phyloP scores from a whole-genome alignment of 2,888 invertebrate species.

The Eudemis profundana region DNA sequence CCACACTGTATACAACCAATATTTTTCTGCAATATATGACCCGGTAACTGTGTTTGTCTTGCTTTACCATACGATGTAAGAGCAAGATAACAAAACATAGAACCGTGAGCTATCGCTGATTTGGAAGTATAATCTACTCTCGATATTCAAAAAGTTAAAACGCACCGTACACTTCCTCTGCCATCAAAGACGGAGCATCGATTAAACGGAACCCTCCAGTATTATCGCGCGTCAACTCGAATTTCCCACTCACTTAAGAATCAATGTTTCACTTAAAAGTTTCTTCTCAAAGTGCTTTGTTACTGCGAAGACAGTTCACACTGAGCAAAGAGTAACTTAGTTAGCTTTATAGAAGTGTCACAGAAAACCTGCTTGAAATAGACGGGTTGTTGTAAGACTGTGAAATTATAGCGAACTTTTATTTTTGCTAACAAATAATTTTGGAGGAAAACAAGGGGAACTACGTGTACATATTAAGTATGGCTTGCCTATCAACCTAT shows the following conservation, averaged over 20 bases:
- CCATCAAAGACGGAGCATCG: constrained; percentile 16
- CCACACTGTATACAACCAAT: too few relatives aligned
- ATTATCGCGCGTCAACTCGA: constrained; percentile 50
- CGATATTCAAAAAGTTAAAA: not conserved
- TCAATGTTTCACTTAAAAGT: constrained; percentile 66
- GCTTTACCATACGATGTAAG: too few relatives aligned
- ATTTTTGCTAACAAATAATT: too few relatives aligned
- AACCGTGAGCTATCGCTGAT: not conserved
- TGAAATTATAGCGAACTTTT: not conserved
- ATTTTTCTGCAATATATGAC: too few relatives aligned
- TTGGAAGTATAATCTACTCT: not conserved
- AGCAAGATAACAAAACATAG: too few relatives aligned
- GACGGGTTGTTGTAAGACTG: not conserved
- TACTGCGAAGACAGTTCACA: constrained; percentile 51
- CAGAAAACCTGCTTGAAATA: not conserved
- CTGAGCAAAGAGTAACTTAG: constrained; percentile 49
- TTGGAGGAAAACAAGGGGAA: too few relatives aligned
- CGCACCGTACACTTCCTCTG: not conserved
- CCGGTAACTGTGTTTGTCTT: too few relatives aligned
- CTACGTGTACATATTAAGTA: too few relatives aligned
- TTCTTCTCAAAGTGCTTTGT: constrained; percentile 57
- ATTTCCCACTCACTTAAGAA: constrained; percentile 60
- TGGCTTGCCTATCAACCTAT: too few relatives aligned
- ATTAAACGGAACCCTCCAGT: constrained; percentile 25
- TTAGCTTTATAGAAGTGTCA: constrained; percentile 23